Evolutionary conservation across 53 echinoderm and acorn worm genomes (phyloP).

Genomic region (Echinometra lucunter): DNA sequence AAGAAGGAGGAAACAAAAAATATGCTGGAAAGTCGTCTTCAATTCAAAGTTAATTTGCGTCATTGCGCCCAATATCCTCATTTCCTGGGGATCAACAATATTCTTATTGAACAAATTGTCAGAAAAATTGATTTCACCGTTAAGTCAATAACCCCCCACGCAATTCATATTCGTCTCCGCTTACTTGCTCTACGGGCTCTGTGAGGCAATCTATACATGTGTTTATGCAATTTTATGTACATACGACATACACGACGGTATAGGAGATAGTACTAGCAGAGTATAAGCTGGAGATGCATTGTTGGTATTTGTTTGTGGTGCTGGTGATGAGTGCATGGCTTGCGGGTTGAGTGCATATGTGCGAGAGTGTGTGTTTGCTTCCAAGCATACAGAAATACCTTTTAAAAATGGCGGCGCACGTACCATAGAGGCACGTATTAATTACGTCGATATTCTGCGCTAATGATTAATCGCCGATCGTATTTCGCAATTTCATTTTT

Average conservation of each 20-base stretch:
- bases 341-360: background rate
- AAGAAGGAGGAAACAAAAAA: background rate
- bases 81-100: slow-evolving; percentile 52
- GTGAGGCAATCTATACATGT: background rate
- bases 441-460: slow-evolving; percentile 15
- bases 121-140: slow-evolving; percentile 52
- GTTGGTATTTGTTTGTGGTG: slow-evolving; percentile 36
- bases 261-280: background rate
- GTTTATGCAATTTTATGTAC: background rate
- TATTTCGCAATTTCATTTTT: slow-evolving; percentile 9
- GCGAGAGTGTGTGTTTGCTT: background rate
- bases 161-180: slow-evolving; percentile 23
- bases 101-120: slow-evolving; percentile 28
- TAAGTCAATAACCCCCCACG: slow-evolving; percentile 61
- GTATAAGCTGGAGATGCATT: background rate
- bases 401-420: slow-evolving; percentile 19
- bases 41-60: slow-evolving; percentile 44
- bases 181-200: background rate
- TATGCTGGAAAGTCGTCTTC: background rate
- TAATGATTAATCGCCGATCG: slow-evolving; percentile 15
- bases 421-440: slow-evolving; percentile 23
- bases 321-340: background rate
- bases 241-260: background rate
- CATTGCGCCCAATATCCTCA: background rate
- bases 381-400: background rate